A percentile compares a stretch with the other conserved stretches of the same genome.
phyloP scores from a whole-genome alignment of 2,797 vertebrate genomes.

The Fistularia tabacaria region DNA sequence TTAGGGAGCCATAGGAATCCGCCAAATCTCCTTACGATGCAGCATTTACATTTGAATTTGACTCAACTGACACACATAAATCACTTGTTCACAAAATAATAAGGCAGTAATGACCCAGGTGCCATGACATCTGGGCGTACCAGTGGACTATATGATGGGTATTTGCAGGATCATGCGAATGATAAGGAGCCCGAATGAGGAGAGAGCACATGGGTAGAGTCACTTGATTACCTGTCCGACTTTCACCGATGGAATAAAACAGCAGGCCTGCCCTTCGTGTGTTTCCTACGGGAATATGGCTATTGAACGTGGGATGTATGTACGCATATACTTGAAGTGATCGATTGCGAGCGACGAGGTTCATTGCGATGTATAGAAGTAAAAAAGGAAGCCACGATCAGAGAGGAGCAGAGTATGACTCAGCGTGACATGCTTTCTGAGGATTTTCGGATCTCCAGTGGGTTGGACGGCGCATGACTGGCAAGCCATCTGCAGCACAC shows the following conservation, averaged over 20 bases:
- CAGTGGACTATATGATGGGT: too few relatives aligned
- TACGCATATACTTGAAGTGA: slow-evolving; percentile 5
- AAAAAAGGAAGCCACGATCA: slow-evolving; percentile 39
- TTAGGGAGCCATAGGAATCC: too few relatives aligned
- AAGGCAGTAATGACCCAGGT: too few relatives aligned
- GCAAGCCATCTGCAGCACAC: slow-evolving; percentile 65
- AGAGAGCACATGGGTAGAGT: slow-evolving; percentile 45
- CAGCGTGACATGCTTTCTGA: slow-evolving; percentile 45
- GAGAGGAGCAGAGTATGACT: slow-evolving; percentile 40
- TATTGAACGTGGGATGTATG: background rate
- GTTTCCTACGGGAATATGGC: slow-evolving; percentile 47
- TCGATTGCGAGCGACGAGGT: slow-evolving; percentile 14
- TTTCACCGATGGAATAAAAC: slow-evolving; percentile 38
- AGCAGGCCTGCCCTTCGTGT: slow-evolving; percentile 41
- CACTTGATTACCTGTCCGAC: slow-evolving; percentile 62
- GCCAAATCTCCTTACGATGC: too few relatives aligned
- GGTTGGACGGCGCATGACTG: slow-evolving; percentile 42
- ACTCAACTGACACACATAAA: too few relatives aligned
- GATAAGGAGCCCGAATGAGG: slow-evolving; percentile 58
- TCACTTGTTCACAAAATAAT: too few relatives aligned
- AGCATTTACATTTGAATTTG: too few relatives aligned
- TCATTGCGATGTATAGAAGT: slow-evolving; percentile 44
- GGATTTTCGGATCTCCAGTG: slow-evolving; percentile 48
- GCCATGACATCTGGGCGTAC: too few relatives aligned
- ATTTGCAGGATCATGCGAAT: slow-evolving; percentile 42